Conservation (phyloP, 2,113 vertebrate genomes). For the Indicator maculatus region DNA sequence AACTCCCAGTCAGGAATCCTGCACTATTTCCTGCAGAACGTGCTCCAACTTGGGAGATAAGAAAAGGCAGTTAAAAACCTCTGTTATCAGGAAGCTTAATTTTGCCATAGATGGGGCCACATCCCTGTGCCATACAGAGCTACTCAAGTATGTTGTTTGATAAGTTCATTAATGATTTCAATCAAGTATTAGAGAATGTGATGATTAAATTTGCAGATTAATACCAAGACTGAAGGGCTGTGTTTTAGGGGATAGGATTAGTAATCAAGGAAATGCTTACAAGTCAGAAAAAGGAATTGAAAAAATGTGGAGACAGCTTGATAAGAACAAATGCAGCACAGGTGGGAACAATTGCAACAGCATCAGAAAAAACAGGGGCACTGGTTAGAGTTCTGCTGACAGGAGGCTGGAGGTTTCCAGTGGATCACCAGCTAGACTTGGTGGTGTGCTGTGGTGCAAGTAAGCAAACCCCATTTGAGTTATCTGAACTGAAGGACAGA, state of each 20-base stretch:
- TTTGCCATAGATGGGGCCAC: neutral
- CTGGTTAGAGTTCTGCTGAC: neutral
- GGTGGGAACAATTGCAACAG: neutral
- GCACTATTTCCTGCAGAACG: neutral
- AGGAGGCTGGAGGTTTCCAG: neutral
- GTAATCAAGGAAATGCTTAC: neutral
- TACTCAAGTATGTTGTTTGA: neutral
- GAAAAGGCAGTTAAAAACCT: neutral
- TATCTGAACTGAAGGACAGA: neutral
- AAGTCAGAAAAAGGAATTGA: neutral
- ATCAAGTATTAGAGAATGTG: neutral
- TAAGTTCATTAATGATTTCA: neutral
- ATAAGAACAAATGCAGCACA: neutral
- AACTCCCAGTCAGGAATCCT: neutral
- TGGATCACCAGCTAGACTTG: neutral
- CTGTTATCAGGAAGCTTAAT: neutral
- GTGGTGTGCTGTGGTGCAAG: neutral
- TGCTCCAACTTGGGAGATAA: neutral
- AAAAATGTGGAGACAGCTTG: neutral
- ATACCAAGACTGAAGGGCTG: neutral
- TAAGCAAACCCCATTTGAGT: neutral
- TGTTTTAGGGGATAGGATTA: neutral
- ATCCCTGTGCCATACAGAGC: neutral
- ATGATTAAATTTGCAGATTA: conserved; percentile 1
- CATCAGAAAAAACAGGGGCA: neutral